Conservation (phyloP, 92 coral and sea anemone species). For the Palythoa grandis region DNA sequence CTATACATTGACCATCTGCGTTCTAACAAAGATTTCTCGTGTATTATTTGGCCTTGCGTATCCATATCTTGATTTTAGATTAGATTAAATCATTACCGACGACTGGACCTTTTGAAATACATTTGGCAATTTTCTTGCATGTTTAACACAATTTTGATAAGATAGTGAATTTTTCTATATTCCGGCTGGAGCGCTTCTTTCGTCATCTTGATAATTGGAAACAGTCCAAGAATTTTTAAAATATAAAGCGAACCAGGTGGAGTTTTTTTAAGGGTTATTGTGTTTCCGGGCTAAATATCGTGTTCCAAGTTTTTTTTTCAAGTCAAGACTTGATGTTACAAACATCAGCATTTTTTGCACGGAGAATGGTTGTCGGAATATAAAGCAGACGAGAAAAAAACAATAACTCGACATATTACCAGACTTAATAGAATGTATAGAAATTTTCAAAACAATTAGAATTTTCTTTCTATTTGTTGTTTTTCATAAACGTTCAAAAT, state of each 20-base stretch:
- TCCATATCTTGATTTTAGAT: neutral
- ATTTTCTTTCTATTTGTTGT: neutral
- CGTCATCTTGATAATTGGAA: too few species aligned
- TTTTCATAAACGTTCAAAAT: neutral
- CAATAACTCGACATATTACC: neutral
- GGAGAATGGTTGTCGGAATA: neutral
- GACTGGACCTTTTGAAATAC: neutral
- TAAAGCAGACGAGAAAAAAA: neutral
- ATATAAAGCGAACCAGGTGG: too few species aligned
- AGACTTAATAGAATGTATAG: neutral
- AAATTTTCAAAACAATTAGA: neutral
- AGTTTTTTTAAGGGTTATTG: too few species aligned
- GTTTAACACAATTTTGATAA: neutral
- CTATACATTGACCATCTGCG: constrained; percentile 5
- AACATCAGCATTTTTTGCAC: neutral
- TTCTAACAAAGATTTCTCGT: neutral
- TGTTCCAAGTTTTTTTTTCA: neutral
- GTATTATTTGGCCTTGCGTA: neutral
- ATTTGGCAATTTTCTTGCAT: neutral
- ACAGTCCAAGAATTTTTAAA: too few species aligned
- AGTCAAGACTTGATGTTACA: neutral
- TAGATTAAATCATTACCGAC: neutral
- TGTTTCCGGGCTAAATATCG: too few species aligned
- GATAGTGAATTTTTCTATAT: neutral
- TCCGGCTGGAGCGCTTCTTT: neutral